A percentile compares a stretch with the other conserved stretches of the same genome.
Evolutionary conservation across 2,888 invertebrate species (phyloP).

Genomic region (Flexamia atlantica): DNA sequence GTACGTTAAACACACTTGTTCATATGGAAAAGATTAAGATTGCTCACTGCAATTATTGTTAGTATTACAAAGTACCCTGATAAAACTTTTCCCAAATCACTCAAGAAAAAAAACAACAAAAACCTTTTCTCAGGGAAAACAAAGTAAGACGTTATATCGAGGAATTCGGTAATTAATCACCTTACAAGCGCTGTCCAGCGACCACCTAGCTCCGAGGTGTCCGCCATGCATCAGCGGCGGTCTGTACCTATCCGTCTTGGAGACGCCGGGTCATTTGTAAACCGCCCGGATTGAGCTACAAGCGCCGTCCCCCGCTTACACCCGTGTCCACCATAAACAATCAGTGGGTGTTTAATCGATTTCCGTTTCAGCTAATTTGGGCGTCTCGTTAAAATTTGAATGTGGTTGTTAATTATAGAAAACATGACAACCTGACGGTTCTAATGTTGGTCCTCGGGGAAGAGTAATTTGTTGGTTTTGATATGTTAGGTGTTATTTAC

Average conservation of each 20-base stretch:
- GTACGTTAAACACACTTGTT: too few relatives aligned
- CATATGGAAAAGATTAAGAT: too few relatives aligned
- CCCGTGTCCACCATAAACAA: background rate
- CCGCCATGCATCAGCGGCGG: background rate
- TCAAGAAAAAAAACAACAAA: too few relatives aligned
- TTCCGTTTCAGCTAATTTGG: constrained; percentile 33
- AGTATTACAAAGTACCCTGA: too few relatives aligned
- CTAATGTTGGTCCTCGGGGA: background rate
- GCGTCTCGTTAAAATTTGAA: constrained; percentile 9
- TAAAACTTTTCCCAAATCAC: too few relatives aligned
- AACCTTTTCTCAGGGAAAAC: background rate
- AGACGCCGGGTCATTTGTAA: background rate
- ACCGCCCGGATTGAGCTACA: constrained; percentile 15
- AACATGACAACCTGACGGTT: background rate
- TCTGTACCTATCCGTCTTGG: background rate
- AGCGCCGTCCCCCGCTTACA: constrained; percentile 7
- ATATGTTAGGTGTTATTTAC: too few relatives aligned
- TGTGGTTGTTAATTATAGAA: constrained; percentile 12
- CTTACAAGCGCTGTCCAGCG: background rate
- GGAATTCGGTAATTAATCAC: constrained; percentile 7
- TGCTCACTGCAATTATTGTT: too few relatives aligned
- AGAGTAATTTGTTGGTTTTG: background rate
- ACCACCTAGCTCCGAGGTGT: constrained; percentile 4
- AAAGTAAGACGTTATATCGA: background rate
- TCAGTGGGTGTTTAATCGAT: constrained; percentile 15